Percentiles rank a stretch among this genome's conserved stretches.
Evolutionary conservation across 53 echinoderm and acorn worm genomes (phyloP).

Genomic region (Astropecten irregularis): DNA sequence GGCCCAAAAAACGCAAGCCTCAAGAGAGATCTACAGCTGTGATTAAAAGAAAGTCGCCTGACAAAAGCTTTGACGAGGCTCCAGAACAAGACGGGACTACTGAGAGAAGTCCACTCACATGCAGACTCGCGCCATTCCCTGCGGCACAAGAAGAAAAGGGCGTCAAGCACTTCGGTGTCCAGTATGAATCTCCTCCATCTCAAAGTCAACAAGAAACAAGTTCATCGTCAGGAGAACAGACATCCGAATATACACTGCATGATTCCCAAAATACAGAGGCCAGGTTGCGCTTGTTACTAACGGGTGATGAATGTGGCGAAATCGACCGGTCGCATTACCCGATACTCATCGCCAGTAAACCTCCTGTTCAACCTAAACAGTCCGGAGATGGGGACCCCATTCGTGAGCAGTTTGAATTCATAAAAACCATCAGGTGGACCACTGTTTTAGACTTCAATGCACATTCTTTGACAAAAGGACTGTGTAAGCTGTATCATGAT

Average conservation of each 20-base stretch:
- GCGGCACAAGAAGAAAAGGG: too few species aligned
- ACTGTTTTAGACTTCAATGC: conserved; percentile 66
- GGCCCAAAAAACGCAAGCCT: too few species aligned
- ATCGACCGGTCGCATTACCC: conserved; percentile 62
- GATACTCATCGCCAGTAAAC: conserved; percentile 64
- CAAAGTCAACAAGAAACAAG: background rate
- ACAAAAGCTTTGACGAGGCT: too few species aligned
- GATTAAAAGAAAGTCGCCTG: background rate
- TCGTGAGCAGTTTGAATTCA: conserved; percentile 48
- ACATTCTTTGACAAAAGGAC: conserved; percentile 41
- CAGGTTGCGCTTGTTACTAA: conserved; percentile 17
- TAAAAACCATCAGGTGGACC: conserved; percentile 53
- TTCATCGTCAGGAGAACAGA: background rate
- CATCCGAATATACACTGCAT: background rate
- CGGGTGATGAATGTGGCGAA: conserved; percentile 38
- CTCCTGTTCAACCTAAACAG: background rate
- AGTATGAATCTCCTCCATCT: too few species aligned
- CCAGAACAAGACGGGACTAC: too few species aligned
- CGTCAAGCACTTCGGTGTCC: too few species aligned
- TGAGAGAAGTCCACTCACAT: too few species aligned
- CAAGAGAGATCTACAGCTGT: too few species aligned
- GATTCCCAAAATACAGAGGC: background rate
- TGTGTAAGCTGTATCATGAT: conserved; percentile 41
- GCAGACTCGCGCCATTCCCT: too few species aligned
- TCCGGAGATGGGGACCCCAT: background rate